phyloP scores from a whole-genome alignment of 2,113 vertebrate genomes.

The Notiomystis cincta region DNA sequence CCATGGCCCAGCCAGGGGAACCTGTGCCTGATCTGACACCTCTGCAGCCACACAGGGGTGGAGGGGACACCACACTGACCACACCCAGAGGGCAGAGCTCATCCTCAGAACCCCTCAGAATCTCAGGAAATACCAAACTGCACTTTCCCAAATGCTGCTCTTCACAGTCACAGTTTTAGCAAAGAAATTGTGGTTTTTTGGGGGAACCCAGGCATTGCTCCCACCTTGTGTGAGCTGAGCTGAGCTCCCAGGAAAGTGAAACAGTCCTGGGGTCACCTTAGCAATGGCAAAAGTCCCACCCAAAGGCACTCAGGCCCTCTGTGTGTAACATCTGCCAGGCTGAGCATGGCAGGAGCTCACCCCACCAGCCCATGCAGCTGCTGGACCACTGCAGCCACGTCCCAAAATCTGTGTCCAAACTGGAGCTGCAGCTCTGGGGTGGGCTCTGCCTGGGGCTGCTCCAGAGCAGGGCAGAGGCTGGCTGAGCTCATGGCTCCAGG shows the following conservation, averaged over 20 bases:
- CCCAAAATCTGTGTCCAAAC: neutral
- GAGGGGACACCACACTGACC: rapidly evolving
- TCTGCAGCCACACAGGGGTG: rapidly evolving
- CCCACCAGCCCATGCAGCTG: neutral
- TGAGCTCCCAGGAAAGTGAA: neutral
- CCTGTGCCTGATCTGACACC: neutral
- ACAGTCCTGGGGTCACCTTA: rapidly evolving
- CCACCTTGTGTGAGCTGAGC: neutral
- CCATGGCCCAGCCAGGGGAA: rapidly evolving
- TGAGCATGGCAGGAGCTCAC: rapidly evolving
- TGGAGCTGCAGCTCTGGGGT: neutral
- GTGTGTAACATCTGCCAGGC: neutral
- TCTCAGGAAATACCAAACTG: rapidly evolving
- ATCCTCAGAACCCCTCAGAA: neutral
- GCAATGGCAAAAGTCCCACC: neutral
- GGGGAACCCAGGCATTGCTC: neutral
- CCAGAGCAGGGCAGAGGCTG: neutral
- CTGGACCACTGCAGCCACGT: rapidly evolving
- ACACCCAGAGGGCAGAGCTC: neutral
- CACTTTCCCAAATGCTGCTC: neutral
- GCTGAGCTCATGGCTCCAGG: rapidly evolving
- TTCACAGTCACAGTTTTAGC: rapidly evolving
- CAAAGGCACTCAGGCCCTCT: neutral
- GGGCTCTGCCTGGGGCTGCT: neutral
- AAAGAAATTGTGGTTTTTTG: rapidly evolving